Evolutionary conservation across 2,797 vertebrate genomes (phyloP), one percentile per base, ranked within the genome.

Genomic region (Enteromius unitaeniatus): DNA sequence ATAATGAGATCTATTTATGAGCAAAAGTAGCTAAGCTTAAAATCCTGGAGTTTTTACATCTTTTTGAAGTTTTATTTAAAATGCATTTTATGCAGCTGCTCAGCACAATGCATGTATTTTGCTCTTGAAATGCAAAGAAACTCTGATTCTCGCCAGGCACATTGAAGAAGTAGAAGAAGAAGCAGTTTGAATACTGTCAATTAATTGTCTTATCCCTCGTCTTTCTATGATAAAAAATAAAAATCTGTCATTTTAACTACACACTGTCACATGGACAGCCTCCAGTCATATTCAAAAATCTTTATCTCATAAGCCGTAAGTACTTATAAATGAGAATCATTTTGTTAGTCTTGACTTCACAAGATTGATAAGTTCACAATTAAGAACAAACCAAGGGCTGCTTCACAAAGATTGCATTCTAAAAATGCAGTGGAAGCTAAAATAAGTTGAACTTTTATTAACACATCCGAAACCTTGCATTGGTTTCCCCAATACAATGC

Each of bases 1-100:
- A 92, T 89, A 91, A 89, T 85, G 23, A 62, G 47, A 67, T 53
- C 31, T 28, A 82, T 76, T 67, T 76, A 55, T 76, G 23, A 76
- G 17, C 17, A 67, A n/a, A 23, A 82, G 53, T 23, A 73, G 17
- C 53, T 81, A 53, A 45, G 51, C 37, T 72, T 51, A 28, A 75
- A 82, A 40, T 8, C 23, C 55, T 62, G 28, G 23, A 10, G 28
- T 14, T 73, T 82, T 31, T 64, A 62, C 26, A 62, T 62, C 26
- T 28, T 62, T 28, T 62, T 62, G 13, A 64, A 31, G 14, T 64
- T 3, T 64, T 31, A 17, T 28, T 17, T 31, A 15, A 64, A 64
- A 64, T 31, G 60, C 26, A 31, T 1, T 31, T 64, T 8, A 64
- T 31, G 26, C 60, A 64, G 60, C 60, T 64, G 60, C 26, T 64